phyloP scores from a whole-genome alignment of 2,113 vertebrate genomes.

The Delphinus delphis region DNA sequence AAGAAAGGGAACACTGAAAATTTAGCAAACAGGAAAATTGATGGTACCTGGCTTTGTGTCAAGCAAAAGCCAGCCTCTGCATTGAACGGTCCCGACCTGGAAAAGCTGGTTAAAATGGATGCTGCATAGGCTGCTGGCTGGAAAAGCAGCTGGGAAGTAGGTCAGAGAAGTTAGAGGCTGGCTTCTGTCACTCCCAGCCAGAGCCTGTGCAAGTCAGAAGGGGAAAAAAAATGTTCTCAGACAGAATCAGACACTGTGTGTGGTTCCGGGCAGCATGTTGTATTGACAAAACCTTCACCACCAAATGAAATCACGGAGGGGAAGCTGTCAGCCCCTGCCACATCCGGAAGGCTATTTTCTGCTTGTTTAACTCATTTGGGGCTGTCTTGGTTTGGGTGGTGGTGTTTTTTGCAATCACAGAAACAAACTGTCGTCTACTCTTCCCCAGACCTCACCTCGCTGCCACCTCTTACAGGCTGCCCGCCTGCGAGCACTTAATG shows the following conservation, averaged over 20 bases:
- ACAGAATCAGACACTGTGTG: conserved; percentile 21
- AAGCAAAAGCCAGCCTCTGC: conserved; percentile 49
- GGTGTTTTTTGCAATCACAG: neutral
- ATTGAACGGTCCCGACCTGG: conserved; percentile 72
- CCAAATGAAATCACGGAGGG: neutral
- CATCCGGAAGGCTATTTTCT: neutral
- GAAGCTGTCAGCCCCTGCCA: conserved; percentile 6
- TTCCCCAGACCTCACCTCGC: neutral
- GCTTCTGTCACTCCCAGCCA: conserved; percentile 67
- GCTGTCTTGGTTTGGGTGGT: neutral
- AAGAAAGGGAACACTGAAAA: conserved; percentile 56
- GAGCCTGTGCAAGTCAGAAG: neutral
- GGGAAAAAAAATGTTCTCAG: neutral
- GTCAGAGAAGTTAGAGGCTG: conserved; percentile 65
- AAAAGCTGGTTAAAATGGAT: conserved; percentile 74
- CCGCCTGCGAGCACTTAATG: neutral
- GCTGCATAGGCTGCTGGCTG: conserved; percentile 40
- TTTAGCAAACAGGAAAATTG: conserved; percentile 62
- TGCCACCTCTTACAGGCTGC: conserved; percentile 11
- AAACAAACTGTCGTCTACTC: neutral
- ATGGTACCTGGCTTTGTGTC: conserved; percentile 66
- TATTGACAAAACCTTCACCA: conserved; percentile 34
- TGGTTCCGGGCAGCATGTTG: neutral
- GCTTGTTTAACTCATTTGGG: conserved; percentile 39
- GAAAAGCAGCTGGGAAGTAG: conserved; percentile 67